Conservation (phyloP, 2,797 vertebrate genomes). For the Clarias fuscus region DNA sequence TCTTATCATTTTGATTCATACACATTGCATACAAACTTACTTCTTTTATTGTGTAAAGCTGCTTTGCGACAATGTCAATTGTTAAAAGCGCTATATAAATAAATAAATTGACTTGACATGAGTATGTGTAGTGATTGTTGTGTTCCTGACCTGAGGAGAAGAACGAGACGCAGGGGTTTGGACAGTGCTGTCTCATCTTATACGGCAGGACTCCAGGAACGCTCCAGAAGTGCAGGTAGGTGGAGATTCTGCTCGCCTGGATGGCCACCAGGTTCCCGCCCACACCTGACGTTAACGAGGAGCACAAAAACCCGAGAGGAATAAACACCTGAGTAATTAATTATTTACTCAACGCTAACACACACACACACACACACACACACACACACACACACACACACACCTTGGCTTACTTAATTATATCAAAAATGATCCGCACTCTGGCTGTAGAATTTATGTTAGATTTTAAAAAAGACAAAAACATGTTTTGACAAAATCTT, state of each 20-base stretch:
- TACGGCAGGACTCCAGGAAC: conserved; percentile 88
- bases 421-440: too few species aligned
- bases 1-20: too few species aligned
- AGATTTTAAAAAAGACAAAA: too few species aligned
- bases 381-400: neutral
- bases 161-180: conserved; percentile 86
- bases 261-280: conserved; percentile 96
- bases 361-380: neutral
- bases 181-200: conserved; percentile 90
- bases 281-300: conserved; percentile 74
- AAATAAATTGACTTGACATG: too few species aligned
- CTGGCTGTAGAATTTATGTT: too few species aligned
- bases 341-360: neutral
- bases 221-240: conserved; percentile 91
- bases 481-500: too few species aligned
- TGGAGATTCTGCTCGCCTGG: conserved; percentile 94
- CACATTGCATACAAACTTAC: too few species aligned
- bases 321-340: neutral
- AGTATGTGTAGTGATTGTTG: neutral
- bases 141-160: conserved; percentile 82
- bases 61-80: too few species aligned
- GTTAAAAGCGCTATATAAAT: too few species aligned
- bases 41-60: too few species aligned
- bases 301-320: neutral
- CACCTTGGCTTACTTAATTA: neutral